Percentiles rank a stretch among this genome's conserved stretches.
phyloP scores from a whole-genome alignment of 2,797 vertebrate genomes.

The Acanthopagrus latus region DNA sequence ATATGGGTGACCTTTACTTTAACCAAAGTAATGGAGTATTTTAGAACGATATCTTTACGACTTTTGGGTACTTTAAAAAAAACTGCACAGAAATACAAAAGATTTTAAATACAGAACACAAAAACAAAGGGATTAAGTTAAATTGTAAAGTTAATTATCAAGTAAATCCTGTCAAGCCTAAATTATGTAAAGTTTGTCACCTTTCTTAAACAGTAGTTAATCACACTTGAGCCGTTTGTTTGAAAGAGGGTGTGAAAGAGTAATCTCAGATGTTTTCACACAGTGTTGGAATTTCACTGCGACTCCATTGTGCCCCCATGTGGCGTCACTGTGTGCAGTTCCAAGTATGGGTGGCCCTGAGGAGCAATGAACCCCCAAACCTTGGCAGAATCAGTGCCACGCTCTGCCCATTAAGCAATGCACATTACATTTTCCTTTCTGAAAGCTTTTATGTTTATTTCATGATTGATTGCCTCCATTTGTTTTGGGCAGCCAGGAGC shows the following conservation, averaged over 20 bases:
- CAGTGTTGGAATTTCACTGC: constrained; percentile 11
- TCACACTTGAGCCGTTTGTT: constrained; percentile 1
- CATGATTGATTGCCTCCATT: constrained; percentile 80
- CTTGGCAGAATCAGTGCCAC: constrained; percentile 56
- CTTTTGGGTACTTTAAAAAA: too few relatives aligned
- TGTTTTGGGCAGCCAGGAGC: constrained; percentile 64
- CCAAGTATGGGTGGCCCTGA: constrained; percentile 22
- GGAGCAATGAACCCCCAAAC: constrained; percentile 38
- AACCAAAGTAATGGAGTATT: too few relatives aligned
- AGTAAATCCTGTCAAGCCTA: neutral
- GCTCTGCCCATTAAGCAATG: constrained; percentile 60
- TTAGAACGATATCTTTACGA: too few relatives aligned
- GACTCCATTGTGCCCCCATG: constrained; percentile 75
- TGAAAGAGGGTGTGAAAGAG: constrained; percentile 3
- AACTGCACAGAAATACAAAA: neutral
- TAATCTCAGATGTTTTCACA: constrained; percentile 4
- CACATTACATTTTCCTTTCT: constrained; percentile 57
- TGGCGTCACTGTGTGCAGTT: constrained; percentile 54
- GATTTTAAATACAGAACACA: neutral
- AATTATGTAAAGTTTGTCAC: neutral
- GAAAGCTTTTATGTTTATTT: constrained; percentile 71
- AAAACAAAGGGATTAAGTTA: neutral
- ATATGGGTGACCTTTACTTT: too few relatives aligned
- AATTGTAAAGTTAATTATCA: too few relatives aligned
- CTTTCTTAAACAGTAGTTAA: neutral